These are phyloP conservation scores for Luehdorfia chinensis DNA, from an alignment of 1,140 invertebrate species.

Conservation along the genomic window DNA sequence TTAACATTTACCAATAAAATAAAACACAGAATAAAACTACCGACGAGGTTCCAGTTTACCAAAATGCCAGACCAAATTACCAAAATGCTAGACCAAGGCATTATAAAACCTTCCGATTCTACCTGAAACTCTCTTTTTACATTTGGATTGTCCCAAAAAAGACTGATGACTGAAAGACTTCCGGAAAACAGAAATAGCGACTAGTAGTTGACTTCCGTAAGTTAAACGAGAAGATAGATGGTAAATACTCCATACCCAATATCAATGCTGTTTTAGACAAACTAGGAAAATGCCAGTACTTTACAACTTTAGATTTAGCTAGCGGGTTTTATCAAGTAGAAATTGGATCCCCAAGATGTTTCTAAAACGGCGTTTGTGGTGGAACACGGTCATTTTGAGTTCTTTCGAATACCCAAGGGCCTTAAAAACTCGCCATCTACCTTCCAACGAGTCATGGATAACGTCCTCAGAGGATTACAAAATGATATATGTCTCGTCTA, in stretches of 20 bases:
- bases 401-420: no score
- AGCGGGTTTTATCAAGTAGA: no score
- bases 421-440: no score
- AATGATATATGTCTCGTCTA: no score
- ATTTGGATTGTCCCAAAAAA: slow-evolving; percentile 26
- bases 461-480: no score
- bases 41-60: no score
- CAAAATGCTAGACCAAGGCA: slow-evolving; percentile 36
- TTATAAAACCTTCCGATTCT: no score
- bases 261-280: not conserved
- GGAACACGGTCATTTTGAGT: no score
- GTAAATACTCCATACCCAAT: slow-evolving; percentile 11
- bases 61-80: slow-evolving; percentile 28
- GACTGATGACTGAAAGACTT: slow-evolving; percentile 21
- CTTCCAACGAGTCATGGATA: no score
- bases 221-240: slow-evolving; percentile 30
- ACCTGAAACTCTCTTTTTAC: no score
- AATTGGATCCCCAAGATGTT: slow-evolving; percentile 1
- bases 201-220: no score
- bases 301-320: slow-evolving; percentile 14
- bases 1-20: slow-evolving; percentile 35
- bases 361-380: not conserved
- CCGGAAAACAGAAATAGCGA: slow-evolving; percentile 31
- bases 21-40: slow-evolving; percentile 37
- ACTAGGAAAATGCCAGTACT: not conserved